A percentile compares a stretch with the other conserved stretches of the same genome.
Conservation (phyloP, 2,113 vertebrate species). For the Hipposideros armiger region DNA sequence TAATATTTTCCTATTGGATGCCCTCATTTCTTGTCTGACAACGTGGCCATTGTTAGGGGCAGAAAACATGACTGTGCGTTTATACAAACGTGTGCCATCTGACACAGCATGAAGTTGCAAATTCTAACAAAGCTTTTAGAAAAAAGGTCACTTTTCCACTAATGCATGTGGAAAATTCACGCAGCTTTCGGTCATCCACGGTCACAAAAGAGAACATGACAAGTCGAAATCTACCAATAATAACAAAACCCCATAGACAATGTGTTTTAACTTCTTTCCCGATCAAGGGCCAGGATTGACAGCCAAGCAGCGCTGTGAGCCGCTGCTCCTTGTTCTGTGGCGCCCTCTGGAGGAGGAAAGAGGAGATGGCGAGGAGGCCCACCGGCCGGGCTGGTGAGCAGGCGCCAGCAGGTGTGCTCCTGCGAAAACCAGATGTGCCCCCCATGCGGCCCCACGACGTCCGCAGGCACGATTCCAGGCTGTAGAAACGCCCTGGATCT, state of each 20-base stretch:
- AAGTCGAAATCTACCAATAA: not conserved
- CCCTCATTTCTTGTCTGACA: rapidly evolving
- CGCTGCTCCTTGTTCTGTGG: not conserved
- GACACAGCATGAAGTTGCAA: not conserved
- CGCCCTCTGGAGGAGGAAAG: slow-evolving; percentile 36
- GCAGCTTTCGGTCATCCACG: not conserved
- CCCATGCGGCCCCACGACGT: rapidly evolving
- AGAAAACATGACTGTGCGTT: too few relatives aligned
- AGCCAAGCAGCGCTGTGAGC: rapidly evolving
- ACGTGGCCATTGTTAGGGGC: rapidly evolving
- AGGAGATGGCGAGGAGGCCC: not conserved
- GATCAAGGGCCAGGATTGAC: rapidly evolving
- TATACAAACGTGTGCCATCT: rapidly evolving
- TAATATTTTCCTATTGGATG: rapidly evolving
- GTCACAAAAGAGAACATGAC: not conserved
- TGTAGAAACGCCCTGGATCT: not conserved
- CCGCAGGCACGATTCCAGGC: rapidly evolving
- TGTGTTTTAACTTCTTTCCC: rapidly evolving
- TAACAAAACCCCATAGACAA: rapidly evolving
- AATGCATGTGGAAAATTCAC: not conserved
- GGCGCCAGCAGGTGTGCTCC: rapidly evolving
- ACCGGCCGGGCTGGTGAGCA: rapidly evolving
- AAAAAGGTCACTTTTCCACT: not conserved
- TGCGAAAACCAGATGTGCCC: rapidly evolving
- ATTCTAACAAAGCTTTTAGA: not conserved